These are phyloP conservation scores for Dendropsophus ebraccatus DNA, from an alignment of 2,113 vertebrate genomes.

Conservation along the genomic window DNA sequence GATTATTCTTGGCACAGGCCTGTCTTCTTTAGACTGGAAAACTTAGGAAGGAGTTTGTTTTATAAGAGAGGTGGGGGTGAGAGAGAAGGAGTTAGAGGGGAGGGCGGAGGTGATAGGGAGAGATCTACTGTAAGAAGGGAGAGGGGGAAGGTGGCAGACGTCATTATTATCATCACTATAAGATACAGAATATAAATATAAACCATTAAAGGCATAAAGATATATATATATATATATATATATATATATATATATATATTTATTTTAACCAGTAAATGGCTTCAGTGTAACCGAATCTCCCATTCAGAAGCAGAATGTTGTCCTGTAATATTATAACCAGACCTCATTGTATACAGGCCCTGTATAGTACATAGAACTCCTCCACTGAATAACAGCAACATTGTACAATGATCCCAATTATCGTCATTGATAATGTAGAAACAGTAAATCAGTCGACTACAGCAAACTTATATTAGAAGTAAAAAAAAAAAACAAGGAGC, in stretches of 20 bases:
- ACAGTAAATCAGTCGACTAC: too few species aligned
- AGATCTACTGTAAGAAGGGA: conserved; percentile 9
- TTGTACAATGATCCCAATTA: too few species aligned
- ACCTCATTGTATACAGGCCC: neutral
- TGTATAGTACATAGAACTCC: neutral
- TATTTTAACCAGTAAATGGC: neutral
- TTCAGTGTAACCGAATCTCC: neutral
- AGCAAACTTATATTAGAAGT: too few species aligned
- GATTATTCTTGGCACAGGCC: conserved; percentile 53
- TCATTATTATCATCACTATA: neutral
- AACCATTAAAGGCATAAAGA: neutral
- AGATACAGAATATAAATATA: neutral
- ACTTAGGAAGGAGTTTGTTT: conserved; percentile 49
- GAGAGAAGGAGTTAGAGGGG: neutral
- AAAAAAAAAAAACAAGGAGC: too few species aligned
- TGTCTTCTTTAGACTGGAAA: conserved; percentile 46
- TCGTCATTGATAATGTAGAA: too few species aligned
- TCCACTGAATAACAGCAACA: too few species aligned
- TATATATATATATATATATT: too few species aligned
- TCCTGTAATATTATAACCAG: neutral
- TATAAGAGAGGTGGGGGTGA: conserved; percentile 13
- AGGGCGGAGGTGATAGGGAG: neutral
- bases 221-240: neutral
- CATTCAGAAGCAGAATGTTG: neutral
- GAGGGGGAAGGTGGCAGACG: neutral